Percentiles rank a stretch among this genome's conserved stretches.
Evolutionary conservation across 2,797 vertebrate species (phyloP).

Genomic region (Cyclopterus lumpus): DNA sequence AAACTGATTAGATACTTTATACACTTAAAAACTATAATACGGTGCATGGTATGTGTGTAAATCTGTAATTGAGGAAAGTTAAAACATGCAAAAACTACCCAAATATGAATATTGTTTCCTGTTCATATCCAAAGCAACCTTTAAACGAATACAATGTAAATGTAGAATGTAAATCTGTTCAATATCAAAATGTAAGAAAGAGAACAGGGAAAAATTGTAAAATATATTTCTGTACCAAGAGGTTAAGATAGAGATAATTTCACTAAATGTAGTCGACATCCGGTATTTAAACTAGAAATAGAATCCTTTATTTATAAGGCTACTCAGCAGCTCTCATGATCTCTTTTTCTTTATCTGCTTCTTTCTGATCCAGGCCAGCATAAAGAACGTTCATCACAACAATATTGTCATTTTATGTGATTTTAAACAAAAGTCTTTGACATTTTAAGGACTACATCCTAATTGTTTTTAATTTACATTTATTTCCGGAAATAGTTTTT

Average conservation of each 20-base stretch:
- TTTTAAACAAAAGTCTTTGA: slow-evolving; percentile 1
- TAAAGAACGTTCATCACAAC: neutral
- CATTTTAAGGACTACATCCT: neutral
- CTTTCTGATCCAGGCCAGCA: neutral
- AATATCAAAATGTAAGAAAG: neutral
- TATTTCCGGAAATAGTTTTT: neutral
- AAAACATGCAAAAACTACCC: too few relatives aligned
- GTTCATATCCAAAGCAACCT: neutral
- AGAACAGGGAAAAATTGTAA: neutral
- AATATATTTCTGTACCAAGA: neutral
- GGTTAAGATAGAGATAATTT: neutral
- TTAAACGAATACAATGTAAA: neutral
- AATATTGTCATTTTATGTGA: neutral
- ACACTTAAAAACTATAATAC: neutral
- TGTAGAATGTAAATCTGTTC: neutral
- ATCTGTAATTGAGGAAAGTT: too few relatives aligned
- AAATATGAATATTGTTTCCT: neutral
- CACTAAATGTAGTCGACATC: neutral
- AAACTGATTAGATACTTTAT: neutral
- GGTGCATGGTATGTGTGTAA: too few relatives aligned
- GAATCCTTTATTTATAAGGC: neutral
- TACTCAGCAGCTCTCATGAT: neutral
- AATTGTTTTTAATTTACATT: neutral
- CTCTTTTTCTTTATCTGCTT: neutral
- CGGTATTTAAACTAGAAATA: neutral